These are phyloP conservation scores for Pelochelys cantorii DNA, from an alignment of 2,797 vertebrate species.

Conservation along the genomic window DNA sequence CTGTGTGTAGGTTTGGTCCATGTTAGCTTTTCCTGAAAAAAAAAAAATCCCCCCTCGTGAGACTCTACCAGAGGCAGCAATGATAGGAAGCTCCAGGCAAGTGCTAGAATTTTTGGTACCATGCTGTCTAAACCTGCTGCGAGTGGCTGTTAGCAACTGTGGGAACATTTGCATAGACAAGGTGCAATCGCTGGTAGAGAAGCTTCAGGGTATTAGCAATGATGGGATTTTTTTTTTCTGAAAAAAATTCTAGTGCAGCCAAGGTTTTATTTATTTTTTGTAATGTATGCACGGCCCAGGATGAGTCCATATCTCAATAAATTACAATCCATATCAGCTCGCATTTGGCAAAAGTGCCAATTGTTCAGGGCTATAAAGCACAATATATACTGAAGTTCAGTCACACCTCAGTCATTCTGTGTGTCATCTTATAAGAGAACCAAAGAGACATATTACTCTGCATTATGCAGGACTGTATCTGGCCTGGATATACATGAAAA, in stretches of 20 bases:
- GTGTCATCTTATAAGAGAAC: slow-evolving; percentile 71
- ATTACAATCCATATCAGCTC: slow-evolving; percentile 55
- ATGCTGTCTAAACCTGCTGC: not conserved
- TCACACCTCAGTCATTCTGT: slow-evolving; percentile 65
- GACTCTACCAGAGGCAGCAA: not conserved
- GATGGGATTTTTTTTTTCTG: not conserved
- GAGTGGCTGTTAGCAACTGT: not conserved
- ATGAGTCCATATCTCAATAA: slow-evolving; percentile 56
- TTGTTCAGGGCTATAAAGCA: slow-evolving; percentile 68
- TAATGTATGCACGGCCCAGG: slow-evolving; percentile 18
- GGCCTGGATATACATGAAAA: slow-evolving; percentile 73
- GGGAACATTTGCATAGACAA: too few relatives aligned
- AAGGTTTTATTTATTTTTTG: slow-evolving; percentile 57
- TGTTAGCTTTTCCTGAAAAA: not conserved
- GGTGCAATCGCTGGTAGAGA: not conserved
- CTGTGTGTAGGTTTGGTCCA: not conserved
- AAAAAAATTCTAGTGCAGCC: slow-evolving; percentile 35
- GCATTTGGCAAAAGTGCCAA: slow-evolving; percentile 58
- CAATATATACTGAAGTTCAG: slow-evolving; percentile 64
- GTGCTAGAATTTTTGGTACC: not conserved
- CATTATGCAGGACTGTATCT: slow-evolving; percentile 72
- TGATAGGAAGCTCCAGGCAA: not conserved
- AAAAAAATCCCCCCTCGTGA: not conserved
- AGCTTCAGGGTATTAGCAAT: slow-evolving; percentile 26
- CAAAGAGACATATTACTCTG: slow-evolving; percentile 67